Evolutionary conservation across 2,888 invertebrate species (phyloP).

Genomic region (Drosophila dives): DNA sequence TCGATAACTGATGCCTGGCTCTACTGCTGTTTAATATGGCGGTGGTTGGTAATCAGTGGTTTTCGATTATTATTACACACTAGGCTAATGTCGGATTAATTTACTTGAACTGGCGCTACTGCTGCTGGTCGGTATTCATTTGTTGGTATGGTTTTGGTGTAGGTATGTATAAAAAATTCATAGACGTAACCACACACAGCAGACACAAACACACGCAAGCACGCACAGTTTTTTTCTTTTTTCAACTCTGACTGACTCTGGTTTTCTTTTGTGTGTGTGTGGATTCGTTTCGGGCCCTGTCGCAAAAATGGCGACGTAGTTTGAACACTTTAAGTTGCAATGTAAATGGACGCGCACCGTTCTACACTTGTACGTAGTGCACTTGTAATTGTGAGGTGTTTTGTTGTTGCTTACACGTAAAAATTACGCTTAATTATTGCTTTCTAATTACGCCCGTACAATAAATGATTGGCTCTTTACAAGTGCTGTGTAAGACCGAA

Average conservation of each 20-base stretch:
- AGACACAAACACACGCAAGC: conserved; percentile 69
- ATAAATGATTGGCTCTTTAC: conserved; percentile 52
- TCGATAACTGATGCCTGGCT: conserved; percentile 46
- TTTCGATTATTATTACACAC: conserved; percentile 50
- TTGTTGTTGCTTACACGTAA: conserved; percentile 71
- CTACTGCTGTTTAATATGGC: conserved; percentile 43
- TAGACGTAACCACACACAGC: conserved; percentile 74
- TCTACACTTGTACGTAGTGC: conserved; percentile 42
- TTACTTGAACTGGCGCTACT: conserved; percentile 39
- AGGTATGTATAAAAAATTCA: conserved; percentile 63
- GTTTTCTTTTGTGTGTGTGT: conserved; percentile 70
- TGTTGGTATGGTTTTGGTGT: conserved; percentile 27
- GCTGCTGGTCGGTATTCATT: conserved; percentile 38
- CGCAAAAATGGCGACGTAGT: conserved; percentile 78
- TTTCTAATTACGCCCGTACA: conserved; percentile 79
- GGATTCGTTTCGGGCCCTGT: conserved; percentile 47
- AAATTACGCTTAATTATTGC: conserved; percentile 75
- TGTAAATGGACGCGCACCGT: conserved; percentile 46
- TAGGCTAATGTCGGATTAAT: conserved; percentile 57
- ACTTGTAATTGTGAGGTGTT: conserved; percentile 49
- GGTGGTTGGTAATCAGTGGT: conserved; percentile 70
- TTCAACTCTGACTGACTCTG: conserved; percentile 61
- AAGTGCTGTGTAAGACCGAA: conserved; percentile 47
- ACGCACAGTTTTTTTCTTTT: conserved; percentile 56
- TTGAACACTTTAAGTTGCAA: conserved; percentile 48